Evolutionary conservation across 2,113 vertebrate genomes (phyloP).

Genomic region (Pomatostomus ruficeps): DNA sequence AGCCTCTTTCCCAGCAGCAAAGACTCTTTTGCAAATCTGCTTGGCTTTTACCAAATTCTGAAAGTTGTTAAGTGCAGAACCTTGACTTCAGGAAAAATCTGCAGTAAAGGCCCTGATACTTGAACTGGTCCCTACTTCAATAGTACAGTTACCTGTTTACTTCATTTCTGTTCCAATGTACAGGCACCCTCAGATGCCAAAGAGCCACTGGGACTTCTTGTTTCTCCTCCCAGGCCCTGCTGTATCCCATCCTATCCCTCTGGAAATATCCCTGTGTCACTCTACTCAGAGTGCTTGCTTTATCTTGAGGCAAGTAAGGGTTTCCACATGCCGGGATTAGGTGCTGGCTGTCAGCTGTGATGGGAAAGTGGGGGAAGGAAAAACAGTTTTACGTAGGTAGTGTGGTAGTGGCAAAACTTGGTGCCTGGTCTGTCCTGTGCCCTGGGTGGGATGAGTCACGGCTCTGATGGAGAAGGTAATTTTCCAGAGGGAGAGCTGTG

Average conservation of each 20-base stretch:
- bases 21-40: background rate
- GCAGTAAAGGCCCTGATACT: background rate
- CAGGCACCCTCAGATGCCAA: background rate
- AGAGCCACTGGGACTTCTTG: background rate
- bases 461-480: background rate
- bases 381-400: background rate
- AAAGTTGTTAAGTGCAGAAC: background rate
- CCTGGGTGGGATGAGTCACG: background rate
- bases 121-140: background rate
- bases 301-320: background rate
- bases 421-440: background rate
- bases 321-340: background rate
- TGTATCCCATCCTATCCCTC: background rate
- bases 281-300: background rate
- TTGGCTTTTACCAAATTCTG: background rate
- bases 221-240: background rate
- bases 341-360: background rate
- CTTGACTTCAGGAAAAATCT: background rate
- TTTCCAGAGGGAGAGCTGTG: background rate
- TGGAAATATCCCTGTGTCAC: background rate
- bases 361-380: background rate
- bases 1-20: background rate
- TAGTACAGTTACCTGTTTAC: background rate
- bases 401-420: background rate
- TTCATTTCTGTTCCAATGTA: background rate